Evolutionary conservation across 2,113 vertebrate species (phyloP).

Genomic region (Sceloporus tristichus): DNA sequence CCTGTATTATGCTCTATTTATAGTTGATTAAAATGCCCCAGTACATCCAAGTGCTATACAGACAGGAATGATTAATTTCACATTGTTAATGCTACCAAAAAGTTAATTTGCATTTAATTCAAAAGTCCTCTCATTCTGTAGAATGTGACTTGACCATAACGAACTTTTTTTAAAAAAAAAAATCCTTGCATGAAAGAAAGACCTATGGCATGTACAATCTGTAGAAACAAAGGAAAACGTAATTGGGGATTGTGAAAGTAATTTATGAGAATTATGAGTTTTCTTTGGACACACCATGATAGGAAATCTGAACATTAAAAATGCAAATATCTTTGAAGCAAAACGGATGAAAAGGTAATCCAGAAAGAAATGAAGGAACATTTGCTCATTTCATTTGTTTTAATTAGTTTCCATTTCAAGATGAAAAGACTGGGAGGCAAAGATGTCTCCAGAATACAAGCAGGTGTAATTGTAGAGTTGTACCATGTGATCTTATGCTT

Average conservation of each 20-base stretch:
- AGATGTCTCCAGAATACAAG: slow-evolving; percentile 14
- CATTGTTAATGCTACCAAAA: slow-evolving; percentile 39
- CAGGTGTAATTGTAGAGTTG: not conserved
- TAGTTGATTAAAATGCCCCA: slow-evolving; percentile 3
- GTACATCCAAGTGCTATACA: not conserved
- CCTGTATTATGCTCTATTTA: not conserved
- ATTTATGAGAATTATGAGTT: slow-evolving; percentile 37
- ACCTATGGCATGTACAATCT: slow-evolving; percentile 20
- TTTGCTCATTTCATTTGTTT: slow-evolving; percentile 33
- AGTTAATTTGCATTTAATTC: slow-evolving; percentile 46
- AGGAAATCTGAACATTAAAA: slow-evolving; percentile 19
- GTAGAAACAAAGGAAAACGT: slow-evolving; percentile 31
- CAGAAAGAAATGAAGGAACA: slow-evolving; percentile 23
- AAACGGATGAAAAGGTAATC: slow-evolving; percentile 29
- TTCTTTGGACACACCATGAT: slow-evolving; percentile 14
- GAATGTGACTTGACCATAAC: not conserved
- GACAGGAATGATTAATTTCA: slow-evolving; percentile 13
- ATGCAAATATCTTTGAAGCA: slow-evolving; percentile 30
- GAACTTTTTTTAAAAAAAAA: slow-evolving; percentile 5
- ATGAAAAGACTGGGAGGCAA: slow-evolving; percentile 4
- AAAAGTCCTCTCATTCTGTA: slow-evolving; percentile 33
- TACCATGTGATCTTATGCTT: not conserved
- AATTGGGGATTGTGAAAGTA: slow-evolving; percentile 23
- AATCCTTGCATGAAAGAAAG: slow-evolving; percentile 26
- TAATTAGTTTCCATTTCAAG: slow-evolving; percentile 37